Evolutionary conservation across 92 coral and sea anemone species (phyloP), one percentile per base, ranked within the genome.

Genomic region (Virgularia gustaviana): DNA sequence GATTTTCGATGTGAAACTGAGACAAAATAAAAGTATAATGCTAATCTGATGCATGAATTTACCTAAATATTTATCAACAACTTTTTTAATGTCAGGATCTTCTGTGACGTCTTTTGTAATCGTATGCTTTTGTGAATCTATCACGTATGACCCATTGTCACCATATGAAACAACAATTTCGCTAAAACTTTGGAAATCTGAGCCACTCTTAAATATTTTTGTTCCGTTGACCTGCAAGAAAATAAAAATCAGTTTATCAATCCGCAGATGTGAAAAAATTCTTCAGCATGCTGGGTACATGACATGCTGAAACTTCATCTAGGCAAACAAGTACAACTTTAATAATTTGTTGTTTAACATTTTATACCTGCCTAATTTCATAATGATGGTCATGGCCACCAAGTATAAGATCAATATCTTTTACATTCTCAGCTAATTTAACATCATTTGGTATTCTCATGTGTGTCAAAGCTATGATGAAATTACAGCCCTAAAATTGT

Each of bases 311-410:
- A 35, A 20, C 35, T 3, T 18, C n/a, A 30, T 57, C 1, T 8
- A 2, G 1, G 11, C 20, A 56, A 2, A 12, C 15, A 1, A 51
- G 57, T 9, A 3, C 13, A 51, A 51, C 22, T 51, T 29, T 12
- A 49, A 0, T 4, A 6, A 49, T 49, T 8, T 9, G 25, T 11
- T 10, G 9, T 29, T 49, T 8, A 49, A 49, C n/a, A n/a, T n/a
- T 37, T 36, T 0, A 30, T 53, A 92, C 98, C 73, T 89, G 78
- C 36, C 78, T 44, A 9, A 83, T 78, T 75, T 89, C 95, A 44
- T 92, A 92, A 66, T 92, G 92, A 38, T 92, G 98, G 30, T 92
- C 98, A 57, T 92, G 98, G 3, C 98, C 98, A 12, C 98, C 98
- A 6, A 92, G 85, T 36, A 92, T 85, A 34, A 92, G 83, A 66